These are phyloP conservation scores for Pogonocichla stellata DNA, from an alignment of 2,113 vertebrate genomes.

Conservation along the genomic window DNA sequence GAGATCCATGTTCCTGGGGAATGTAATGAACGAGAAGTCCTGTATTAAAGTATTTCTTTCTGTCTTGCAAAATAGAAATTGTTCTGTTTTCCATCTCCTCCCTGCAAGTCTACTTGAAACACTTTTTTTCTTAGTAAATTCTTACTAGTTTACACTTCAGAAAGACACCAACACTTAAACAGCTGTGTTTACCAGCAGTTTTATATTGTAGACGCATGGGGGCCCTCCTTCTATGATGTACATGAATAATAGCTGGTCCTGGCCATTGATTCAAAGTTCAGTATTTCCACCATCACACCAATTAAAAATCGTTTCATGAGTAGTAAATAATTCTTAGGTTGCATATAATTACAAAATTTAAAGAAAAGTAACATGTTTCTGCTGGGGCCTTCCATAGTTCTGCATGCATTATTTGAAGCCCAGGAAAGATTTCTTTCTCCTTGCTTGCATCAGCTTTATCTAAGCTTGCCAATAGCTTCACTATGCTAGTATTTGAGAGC, in stretches of 20 bases:
- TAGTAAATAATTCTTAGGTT: neutral
- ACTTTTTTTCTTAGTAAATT: neutral
- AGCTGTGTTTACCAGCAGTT: neutral
- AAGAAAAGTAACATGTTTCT: neutral
- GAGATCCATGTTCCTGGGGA: neutral
- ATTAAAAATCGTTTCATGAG: neutral
- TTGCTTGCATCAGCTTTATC: neutral
- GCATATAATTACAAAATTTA: neutral
- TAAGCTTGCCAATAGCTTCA: neutral
- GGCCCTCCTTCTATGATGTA: neutral
- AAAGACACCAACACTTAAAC: neutral
- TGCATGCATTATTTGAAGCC: neutral
- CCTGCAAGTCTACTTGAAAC: neutral
- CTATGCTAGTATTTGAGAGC: neutral
- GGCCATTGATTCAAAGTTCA: neutral
- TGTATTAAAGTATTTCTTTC: neutral
- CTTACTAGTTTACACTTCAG: neutral
- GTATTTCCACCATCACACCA: neutral
- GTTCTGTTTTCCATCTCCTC: accelerated
- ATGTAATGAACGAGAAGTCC: neutral
- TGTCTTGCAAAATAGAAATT: neutral
- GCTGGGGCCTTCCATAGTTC: neutral
- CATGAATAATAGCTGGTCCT: neutral
- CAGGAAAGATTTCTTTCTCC: neutral
- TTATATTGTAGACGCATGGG: neutral